Evolutionary conservation across 2,888 invertebrate species (phyloP).

Genomic region (Parapristionchus giblindavisi): DNA sequence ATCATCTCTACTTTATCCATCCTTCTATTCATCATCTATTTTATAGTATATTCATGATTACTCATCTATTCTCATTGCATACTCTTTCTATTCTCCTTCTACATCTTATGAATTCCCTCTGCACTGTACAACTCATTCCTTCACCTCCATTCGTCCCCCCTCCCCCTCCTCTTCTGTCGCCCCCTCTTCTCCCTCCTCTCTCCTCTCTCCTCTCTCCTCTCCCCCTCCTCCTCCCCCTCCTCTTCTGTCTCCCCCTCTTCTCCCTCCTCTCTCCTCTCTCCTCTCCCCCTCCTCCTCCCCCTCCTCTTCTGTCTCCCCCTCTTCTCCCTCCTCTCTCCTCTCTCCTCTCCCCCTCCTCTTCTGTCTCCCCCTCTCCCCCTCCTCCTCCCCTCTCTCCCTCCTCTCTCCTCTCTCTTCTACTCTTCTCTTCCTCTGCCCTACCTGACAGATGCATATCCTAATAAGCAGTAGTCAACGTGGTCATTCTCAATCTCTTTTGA

Average conservation of each 20-base stretch:
- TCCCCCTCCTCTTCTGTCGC: not conserved
- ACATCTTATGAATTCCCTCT: too few relatives aligned
- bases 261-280: conserved; percentile 18
- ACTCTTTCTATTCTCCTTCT: too few relatives aligned
- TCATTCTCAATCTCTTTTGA: conserved; percentile 24
- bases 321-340: not conserved
- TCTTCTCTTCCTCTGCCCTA: not conserved
- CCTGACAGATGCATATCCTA: not conserved
- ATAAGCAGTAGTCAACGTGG: conserved; percentile 14
- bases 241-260: not conserved
- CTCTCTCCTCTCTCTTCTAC: conserved; percentile 1
- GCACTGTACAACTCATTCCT: too few relatives aligned
- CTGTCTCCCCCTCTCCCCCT: not conserved
- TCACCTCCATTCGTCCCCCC: not conserved
- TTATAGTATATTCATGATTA: not conserved
- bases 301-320: not conserved
- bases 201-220: not conserved
- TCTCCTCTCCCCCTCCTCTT: not conserved
- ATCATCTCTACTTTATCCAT: not conserved
- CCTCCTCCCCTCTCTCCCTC: not conserved
- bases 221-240: conserved; percentile 4
- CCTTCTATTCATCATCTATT: not conserved
- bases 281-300: not conserved
- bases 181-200: not conserved
- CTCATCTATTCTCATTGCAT: too few relatives aligned